Evolutionary conservation across 2,888 invertebrate species (phyloP).

Genomic region (Serrognathus titanus): DNA sequence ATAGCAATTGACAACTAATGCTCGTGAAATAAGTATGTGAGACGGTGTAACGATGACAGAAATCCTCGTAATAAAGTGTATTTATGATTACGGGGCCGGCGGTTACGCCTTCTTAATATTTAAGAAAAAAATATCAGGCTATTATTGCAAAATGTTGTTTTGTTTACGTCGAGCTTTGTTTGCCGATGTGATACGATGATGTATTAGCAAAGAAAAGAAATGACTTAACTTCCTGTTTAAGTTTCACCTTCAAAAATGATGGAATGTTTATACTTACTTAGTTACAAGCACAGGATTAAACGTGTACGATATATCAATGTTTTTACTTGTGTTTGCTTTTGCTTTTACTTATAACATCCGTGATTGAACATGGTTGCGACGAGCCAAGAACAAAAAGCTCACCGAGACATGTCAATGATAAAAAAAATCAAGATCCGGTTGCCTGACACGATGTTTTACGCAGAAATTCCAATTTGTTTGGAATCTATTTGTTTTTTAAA

Average conservation of each 20-base stretch:
- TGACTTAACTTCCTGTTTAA: slow-evolving; percentile 2
- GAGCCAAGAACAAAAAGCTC: too few species aligned
- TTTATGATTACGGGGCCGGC: background rate
- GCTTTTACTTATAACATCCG: too few species aligned
- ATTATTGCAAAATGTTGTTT: background rate
- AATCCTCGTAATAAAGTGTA: background rate
- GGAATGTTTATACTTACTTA: background rate
- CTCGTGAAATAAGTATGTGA: background rate
- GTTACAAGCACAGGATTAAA: too few species aligned
- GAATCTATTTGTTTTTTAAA: too few species aligned
- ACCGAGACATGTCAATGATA: too few species aligned
- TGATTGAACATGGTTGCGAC: too few species aligned
- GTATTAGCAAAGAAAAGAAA: background rate
- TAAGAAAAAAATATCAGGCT: background rate
- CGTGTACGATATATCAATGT: too few species aligned
- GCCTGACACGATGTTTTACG: too few species aligned
- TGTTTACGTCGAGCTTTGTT: background rate
- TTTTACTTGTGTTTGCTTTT: too few species aligned
- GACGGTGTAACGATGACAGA: slow-evolving; percentile 3
- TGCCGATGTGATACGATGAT: background rate
- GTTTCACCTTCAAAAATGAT: background rate
- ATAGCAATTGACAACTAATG: slow-evolving; percentile 2
- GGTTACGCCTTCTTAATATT: background rate
- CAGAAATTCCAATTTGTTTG: too few species aligned
- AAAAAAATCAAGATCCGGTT: too few species aligned